Evolutionary conservation across 64 coral and sea anemone genomes (phyloP), one percentile per base, ranked within the genome.

Genomic region (Trachythela sp.): DNA sequence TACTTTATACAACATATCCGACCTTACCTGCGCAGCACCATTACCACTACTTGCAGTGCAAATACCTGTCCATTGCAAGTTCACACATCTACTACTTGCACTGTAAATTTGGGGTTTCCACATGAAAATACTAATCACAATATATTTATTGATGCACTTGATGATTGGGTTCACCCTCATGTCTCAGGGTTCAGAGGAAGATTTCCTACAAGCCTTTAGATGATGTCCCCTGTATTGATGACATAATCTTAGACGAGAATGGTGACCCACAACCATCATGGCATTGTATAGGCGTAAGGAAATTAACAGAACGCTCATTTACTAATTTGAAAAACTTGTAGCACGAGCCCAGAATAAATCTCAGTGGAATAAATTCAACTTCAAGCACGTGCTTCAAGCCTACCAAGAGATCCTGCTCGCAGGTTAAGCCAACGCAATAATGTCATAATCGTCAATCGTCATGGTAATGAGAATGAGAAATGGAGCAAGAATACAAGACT

Each of bases 271-370:
- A 64, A 18, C 40, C 18, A 39, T 88, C 86, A 83, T 92, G 91
- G 90, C 90, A 88, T 41, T 92, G 90, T 83, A 22, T 67, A 87
- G 86, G 71, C 86, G 87, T 50, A 38, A 87, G 86, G 83, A 83
- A 36, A 87, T 87, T 8, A 29, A 54, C 86, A 35, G 48, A 38
- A 48, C 71, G 85, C 71, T 87, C 36, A 83, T 92, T 77, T 35
- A 51, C 48, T 27, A 40, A 34, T 87, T 94, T 90, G 32, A 90
- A 94, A 50, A 87, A 89, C 42, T 84, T 94, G 60, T n/a, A n/a
- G n/a, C n/a, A n/a, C n/a, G n/a, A n/a, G n/a, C n/a, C n/a, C n/a
- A n/a, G n/a, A n/a, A n/a, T n/a, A n/a, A n/a, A n/a, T n/a, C n/a
- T n/a, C n/a, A n/a, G n/a, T n/a, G n/a, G n/a, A n/a, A n/a, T n/a